Evolutionary conservation across 2,888 invertebrate genomes (phyloP).

Genomic region (Drosophila ustulata): DNA sequence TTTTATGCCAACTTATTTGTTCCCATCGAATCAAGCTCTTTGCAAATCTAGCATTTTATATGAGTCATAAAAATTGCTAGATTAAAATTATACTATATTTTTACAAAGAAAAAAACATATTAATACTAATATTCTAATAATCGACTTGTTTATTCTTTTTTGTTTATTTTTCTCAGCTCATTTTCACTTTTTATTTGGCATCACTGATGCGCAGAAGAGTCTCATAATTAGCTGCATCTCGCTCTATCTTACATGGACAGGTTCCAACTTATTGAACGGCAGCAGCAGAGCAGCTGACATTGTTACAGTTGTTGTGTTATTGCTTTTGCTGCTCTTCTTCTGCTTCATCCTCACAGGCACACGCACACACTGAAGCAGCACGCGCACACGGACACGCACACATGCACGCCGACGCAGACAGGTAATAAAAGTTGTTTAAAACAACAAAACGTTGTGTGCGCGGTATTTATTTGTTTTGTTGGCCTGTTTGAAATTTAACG

Average conservation of each 20-base stretch:
- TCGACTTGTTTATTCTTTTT: too few relatives aligned
- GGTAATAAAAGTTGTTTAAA: slow-evolving; percentile 79
- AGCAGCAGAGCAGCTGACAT: slow-evolving; percentile 43
- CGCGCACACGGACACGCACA: slow-evolving; percentile 8
- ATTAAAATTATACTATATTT: too few relatives aligned
- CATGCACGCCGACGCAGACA: slow-evolving; percentile 46
- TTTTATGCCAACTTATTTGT: too few relatives aligned
- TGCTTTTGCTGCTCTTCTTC: slow-evolving; percentile 6
- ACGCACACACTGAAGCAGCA: slow-evolving; percentile 8
- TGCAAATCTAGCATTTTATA: too few relatives aligned
- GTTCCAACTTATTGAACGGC: neutral
- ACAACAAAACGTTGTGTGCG: slow-evolving; percentile 50
- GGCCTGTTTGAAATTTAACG: slow-evolving; percentile 57
- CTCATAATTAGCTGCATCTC: neutral
- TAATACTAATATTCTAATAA: too few relatives aligned
- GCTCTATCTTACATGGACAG: neutral
- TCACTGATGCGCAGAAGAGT: neutral
- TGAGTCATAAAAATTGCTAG: too few relatives aligned
- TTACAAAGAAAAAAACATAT: too few relatives aligned
- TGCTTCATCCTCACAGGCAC: slow-evolving; percentile 11
- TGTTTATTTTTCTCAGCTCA: too few relatives aligned
- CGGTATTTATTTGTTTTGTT: slow-evolving; percentile 70
- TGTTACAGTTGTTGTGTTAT: slow-evolving; percentile 21
- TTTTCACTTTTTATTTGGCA: neutral
- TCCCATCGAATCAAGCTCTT: too few relatives aligned